Base-by-base conservation (phyloP, 2,888 invertebrate genomes). In the Lithosia quadra region DNA sequence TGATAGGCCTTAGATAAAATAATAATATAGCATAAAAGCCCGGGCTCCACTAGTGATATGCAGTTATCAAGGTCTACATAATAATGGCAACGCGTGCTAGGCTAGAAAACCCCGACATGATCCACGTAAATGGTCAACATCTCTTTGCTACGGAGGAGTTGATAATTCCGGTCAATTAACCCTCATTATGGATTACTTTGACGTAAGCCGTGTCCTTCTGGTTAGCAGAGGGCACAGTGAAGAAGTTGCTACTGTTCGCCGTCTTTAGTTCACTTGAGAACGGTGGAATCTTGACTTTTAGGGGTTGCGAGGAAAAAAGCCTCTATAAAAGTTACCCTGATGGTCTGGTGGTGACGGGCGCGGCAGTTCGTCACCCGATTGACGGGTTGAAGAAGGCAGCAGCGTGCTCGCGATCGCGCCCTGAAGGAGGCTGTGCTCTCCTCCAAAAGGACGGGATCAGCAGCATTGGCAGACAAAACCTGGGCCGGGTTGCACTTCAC, bases 361-460 rank as follows among this genome's bases (percentile, higher is more conserved):
- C 49, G n/a, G 49, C 49, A n/a, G 49, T 7, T 49, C 49, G 7
- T 9, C 49, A 49, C 49, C 49, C n/a, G 49, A 49, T 8, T 49
- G n/a, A 18, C 43, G 49, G 49, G 49, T n/a, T 9, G n/a, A 49
- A 49, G 49, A 9, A 49, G 49, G 8, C 49, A n/a, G 49, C 49
- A 49, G 49, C 49, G 0, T 49, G 49, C 49, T 49, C 49, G 49
- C 7, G 18, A n/a, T 49, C 9, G 18, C n/a, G n/a, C 9, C 49
- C 49, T 49, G 18, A 49, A n/a, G 49, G 49, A 49, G n/a, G n/a
- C n/a, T 43, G 43, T 18, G 18, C 7, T 49, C 49, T 49, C 49
- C n/a, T 49, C n/a, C 49, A 49, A 49, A 49, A 49, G 49, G 49
- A n/a, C 49, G 49, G n/a, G 49, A n/a, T n/a, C 49, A 49, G 49